Base-by-base conservation (phyloP, 1,140 invertebrate species). In the Drosophila miranda region DNA sequence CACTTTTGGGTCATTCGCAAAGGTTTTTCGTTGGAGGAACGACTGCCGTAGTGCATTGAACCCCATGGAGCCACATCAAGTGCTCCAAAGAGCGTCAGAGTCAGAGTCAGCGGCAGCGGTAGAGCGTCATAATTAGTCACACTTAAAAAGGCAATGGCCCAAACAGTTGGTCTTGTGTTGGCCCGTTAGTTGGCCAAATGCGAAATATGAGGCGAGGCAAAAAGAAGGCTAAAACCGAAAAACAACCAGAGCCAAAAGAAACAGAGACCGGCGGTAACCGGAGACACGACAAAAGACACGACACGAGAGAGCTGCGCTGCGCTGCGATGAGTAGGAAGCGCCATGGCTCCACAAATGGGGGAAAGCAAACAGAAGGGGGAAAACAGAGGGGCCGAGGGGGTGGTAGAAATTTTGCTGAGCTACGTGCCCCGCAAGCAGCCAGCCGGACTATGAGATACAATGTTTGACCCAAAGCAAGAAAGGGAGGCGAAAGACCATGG, bases 131-230 rank as follows among this genome's bases (percentile, higher is more conserved):
- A 84, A 84, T 84, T 84, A 84, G 80, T 84, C 81, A 84, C 80
- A 84, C 80, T 84, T 84, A 77, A 86, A 76, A 80, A 86, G 80
- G 68, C 80, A 84, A 86, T 84, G 80, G 81, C 80, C 81, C 73
- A 80, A 79, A 77, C 76, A 80, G 59, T 6, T 26, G 23, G 23
- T 26, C n/a, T 38, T 52, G 53, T 59, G 74, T 54, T 54, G 61
- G 42, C 57, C 82, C 77, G 82, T 84, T 84, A 76, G 73, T 80
- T 62, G 73, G 54, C 72, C 52, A 62, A 38, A 38, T 34, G 80
- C 77, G 80, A 86, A 84, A 84, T 81, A 69, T 84, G 81, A 84
- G 80, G 64, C 66, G 71, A 72, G 62, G 63, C 66, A 59, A 28
- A 28, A 75, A 61, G 38, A 78, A 58, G 52, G 53, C 62, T 38